Evolutionary conservation across 30 jellyfish, hydroid and myxozoan genomes (phyloP).

Genomic region (Hydra vulgaris): DNA sequence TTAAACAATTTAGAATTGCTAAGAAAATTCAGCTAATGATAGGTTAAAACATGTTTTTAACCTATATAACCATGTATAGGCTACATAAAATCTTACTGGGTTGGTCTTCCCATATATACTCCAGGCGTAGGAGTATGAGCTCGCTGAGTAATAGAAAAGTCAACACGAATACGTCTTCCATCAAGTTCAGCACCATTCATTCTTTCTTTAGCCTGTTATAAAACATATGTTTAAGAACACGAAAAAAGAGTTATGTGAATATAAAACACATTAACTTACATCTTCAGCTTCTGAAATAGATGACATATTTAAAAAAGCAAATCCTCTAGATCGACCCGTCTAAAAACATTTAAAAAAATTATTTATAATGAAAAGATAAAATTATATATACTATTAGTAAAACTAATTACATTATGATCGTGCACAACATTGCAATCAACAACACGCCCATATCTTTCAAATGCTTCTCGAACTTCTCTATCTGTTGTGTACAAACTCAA

Average conservation of each 20-base stretch:
- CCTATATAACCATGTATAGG: too few species aligned
- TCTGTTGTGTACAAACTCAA: slow-evolving; percentile 94
- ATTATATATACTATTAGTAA: too few species aligned
- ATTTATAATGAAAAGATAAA: too few species aligned
- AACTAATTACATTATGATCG: slow-evolving; percentile 85
- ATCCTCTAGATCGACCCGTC: slow-evolving; percentile 99
- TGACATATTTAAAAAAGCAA: slow-evolving; percentile 86
- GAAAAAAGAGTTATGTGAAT: not conserved
- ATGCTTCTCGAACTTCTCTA: slow-evolving; percentile 85
- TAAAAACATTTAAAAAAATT: slow-evolving; percentile 6
- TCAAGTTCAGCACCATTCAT: slow-evolving; percentile 97
- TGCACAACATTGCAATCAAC: slow-evolving; percentile 88
- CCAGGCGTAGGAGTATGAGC: slow-evolving; percentile 99
- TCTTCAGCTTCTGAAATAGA: slow-evolving; percentile 72
- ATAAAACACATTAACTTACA: slow-evolving; percentile 35
- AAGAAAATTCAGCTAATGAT: too few species aligned
- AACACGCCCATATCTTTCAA: slow-evolving; percentile 91
- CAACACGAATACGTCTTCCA: slow-evolving; percentile 98
- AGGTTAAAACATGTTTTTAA: too few species aligned
- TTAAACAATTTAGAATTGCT: too few species aligned
- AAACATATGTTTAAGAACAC: not conserved
- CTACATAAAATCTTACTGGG: slow-evolving; percentile 42
- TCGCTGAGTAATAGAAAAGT: slow-evolving; percentile 96
- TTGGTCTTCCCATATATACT: slow-evolving; percentile 99
- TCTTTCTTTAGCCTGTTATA: slow-evolving; percentile 80